Evolutionary conservation across 2,113 vertebrate genomes (phyloP).

Genomic region (Danionella cerebrum): DNA sequence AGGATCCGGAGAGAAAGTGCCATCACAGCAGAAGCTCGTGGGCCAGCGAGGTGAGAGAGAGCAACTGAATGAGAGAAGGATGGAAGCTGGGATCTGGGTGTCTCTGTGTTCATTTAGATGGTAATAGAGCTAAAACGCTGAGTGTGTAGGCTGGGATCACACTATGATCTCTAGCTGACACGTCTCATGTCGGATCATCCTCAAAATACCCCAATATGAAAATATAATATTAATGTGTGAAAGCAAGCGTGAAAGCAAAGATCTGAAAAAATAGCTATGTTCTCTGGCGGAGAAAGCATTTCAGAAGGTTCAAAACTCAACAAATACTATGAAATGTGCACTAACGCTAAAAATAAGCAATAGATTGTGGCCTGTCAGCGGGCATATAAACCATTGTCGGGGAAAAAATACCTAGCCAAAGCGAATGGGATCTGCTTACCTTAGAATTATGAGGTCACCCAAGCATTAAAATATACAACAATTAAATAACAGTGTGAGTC

Average conservation of each 20-base stretch:
- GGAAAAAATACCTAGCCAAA: too few species aligned
- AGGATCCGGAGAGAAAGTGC: slow-evolving; percentile 8
- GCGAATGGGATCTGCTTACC: too few species aligned
- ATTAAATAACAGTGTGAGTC: too few species aligned
- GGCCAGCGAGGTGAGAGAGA: neutral
- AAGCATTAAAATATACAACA: too few species aligned
- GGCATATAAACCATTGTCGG: too few species aligned
- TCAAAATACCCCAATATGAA: neutral
- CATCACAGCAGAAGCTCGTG: slow-evolving; percentile 14
- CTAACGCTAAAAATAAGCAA: too few species aligned
- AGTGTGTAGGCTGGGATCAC: neutral
- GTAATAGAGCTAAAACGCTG: slow-evolving; percentile 16
- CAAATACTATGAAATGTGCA: too few species aligned
- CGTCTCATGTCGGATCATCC: neutral
- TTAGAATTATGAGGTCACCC: too few species aligned
- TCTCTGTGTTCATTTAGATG: slow-evolving; percentile 27
- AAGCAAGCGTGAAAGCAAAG: neutral
- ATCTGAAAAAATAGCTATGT: neutral
- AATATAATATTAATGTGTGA: neutral
- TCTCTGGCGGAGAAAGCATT: neutral
- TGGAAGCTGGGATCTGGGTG: slow-evolving; percentile 2
- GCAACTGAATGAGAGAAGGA: neutral
- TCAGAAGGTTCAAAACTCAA: too few species aligned
- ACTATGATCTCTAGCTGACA: slow-evolving; percentile 10
- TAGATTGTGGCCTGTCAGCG: too few species aligned